These are phyloP conservation scores for Arrhopalites spinosus DNA, from an alignment of 2,888 invertebrate genomes.

Conservation along the genomic window DNA sequence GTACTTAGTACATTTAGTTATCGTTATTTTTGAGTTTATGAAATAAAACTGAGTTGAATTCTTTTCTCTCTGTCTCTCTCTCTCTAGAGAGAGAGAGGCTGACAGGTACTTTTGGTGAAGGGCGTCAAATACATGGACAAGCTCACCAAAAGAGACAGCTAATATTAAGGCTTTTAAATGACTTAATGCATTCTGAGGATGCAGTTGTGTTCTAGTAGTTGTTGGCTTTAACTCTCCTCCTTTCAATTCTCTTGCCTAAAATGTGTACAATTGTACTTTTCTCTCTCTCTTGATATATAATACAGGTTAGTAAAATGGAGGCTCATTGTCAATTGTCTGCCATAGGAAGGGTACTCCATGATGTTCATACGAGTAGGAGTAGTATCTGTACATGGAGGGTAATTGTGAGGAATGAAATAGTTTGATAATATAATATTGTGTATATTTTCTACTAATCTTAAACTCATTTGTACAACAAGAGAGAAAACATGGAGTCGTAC, in stretches of 20 bases:
- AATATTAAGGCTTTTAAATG: constrained; percentile 37
- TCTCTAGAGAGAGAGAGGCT: no score
- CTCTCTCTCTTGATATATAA: no score
- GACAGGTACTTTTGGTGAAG: constrained; percentile 21
- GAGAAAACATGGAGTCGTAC: no score
- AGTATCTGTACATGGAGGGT: no score
- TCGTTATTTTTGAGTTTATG: no score
- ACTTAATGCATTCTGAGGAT: constrained; percentile 40
- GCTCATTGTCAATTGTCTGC: constrained; percentile 6
- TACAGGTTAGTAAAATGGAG: no score
- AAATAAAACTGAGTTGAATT: constrained; percentile 21
- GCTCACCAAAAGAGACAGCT: constrained; percentile 31
- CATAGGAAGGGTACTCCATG: background rate
- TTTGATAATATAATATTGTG: background rate
- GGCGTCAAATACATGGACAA: constrained; percentile 11
- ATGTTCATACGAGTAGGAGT: no score
- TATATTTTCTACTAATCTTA: background rate
- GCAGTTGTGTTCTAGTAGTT: constrained; percentile 4
- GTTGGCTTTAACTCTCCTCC: background rate
- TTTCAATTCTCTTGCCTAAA: background rate
- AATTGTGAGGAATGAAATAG: background rate
- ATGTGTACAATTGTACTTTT: background rate
- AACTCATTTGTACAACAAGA: constrained; percentile 1
- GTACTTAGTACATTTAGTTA: no score
- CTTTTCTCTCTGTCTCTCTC: no score